Conservation (phyloP, 2,888 invertebrate species). For the Meloe dianella region DNA sequence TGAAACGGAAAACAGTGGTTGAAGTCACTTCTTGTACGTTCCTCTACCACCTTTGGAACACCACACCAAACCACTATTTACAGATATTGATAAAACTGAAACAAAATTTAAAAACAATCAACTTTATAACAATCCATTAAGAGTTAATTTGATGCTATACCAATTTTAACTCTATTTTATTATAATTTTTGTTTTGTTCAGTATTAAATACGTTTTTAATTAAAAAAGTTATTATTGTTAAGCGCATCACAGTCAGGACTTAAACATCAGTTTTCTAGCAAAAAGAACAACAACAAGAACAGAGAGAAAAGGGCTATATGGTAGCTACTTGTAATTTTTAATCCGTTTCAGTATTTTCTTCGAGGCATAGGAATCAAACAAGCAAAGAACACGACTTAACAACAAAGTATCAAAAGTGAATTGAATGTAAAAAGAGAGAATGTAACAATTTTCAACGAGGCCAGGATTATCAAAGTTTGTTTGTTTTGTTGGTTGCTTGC, state of each 20-base stretch:
- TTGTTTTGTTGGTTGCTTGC: background rate
- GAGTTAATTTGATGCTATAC: conserved; percentile 15
- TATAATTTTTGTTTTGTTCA: conserved; percentile 39
- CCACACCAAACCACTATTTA: too few species aligned
- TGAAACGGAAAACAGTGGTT: conserved; percentile 31
- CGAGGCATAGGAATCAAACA: conserved; percentile 40
- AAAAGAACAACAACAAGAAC: background rate
- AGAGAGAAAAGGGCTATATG: conserved; percentile 22
- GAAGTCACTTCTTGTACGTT: background rate
- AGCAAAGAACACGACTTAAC: conserved; percentile 48
- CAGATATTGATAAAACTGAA: too few species aligned
- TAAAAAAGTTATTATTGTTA: conserved; percentile 38
- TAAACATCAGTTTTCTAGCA: conserved; percentile 34
- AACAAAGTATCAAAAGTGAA: conserved; percentile 45
- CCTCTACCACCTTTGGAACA: too few species aligned
- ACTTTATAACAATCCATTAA: background rate
- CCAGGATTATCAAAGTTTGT: conserved; percentile 1
- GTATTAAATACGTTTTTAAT: conserved; percentile 51
- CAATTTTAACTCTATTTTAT: conserved; percentile 34
- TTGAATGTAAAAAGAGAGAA: background rate
- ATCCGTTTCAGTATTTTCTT: conserved; percentile 50
- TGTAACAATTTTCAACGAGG: background rate
- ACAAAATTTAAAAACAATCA: background rate
- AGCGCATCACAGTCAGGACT: conserved; percentile 43
- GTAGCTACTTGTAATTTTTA: conserved; percentile 50